Base-by-base conservation (phyloP, 2,797 vertebrate species). In the Peromyscus attwateri region DNA sequence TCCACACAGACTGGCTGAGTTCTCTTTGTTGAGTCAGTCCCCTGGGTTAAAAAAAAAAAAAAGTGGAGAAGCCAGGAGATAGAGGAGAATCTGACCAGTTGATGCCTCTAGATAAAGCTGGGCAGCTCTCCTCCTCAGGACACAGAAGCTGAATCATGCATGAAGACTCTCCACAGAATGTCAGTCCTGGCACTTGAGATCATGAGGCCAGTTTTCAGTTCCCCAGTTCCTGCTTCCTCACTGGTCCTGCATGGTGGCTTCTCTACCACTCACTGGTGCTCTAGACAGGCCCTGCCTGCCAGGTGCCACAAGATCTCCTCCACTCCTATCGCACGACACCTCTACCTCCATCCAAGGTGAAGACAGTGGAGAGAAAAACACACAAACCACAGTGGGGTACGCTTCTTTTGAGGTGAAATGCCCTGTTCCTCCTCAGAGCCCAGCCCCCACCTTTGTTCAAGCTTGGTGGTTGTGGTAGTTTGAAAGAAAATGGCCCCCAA, bases 41-140 rank as follows among this genome's bases (percentile, higher is more conserved):
- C 29, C 40, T 55, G 76, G 23, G 13, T 4, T 0, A 55, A 55
- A 55, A 16, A 16, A 55, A 55, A 52, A 57, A 40, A 70, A 31
- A 64, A 2, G 40, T 0, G 25, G 19, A 29, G 55, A 23, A 31
- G n/a, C 52, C 4, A 10, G 29, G 52, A 43, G 29, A 46, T 3
- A 46, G 49, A 79, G 43, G 49, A n/a, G 43, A 43, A 19, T 21
- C 10, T 1, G 2, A 25, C 60, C 43, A 23, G 37, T 19, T 1
- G 9, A 23, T 19, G 3, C 27, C 3, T 1, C 43, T 0, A 9
- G 1, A 0, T 3, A 16, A 14, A 16, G 49, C 29, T 12, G 68
- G 55, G 29, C 11, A 5, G 55, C 31, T 27, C 21, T 49, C 0
- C 66, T 80, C 57, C 6, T 3, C 0, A 0, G 2, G 27, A 19